Evolutionary conservation across 2,888 invertebrate genomes (phyloP).

Genomic region (Cheilosia vernalis): DNA sequence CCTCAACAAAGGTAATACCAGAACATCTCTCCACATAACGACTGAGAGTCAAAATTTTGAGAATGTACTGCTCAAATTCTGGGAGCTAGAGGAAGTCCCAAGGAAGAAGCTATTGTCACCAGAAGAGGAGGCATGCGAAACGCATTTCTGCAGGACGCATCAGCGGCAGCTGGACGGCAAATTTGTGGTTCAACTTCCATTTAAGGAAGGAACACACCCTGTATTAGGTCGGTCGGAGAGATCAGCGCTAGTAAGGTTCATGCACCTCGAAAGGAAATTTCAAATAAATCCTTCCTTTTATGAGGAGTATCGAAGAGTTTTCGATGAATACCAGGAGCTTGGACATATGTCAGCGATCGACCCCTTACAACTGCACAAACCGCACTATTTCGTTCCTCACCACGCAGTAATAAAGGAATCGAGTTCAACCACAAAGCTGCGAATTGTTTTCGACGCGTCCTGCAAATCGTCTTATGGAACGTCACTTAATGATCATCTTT

Average conservation of each 20-base stretch:
- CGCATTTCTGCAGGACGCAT: slow-evolving; percentile 8
- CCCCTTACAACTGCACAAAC: background rate
- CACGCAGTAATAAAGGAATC: slow-evolving; percentile 39
- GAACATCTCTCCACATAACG: background rate
- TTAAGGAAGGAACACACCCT: too few relatives aligned
- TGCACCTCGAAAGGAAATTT: background rate
- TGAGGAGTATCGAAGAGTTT: too few relatives aligned
- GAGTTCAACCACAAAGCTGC: slow-evolving; percentile 3
- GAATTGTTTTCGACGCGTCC: slow-evolving; percentile 41
- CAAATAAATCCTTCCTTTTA: background rate
- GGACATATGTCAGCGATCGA: background rate
- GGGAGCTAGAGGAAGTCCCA: slow-evolving; percentile 3
- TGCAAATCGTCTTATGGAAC: slow-evolving; percentile 43
- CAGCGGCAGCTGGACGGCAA: background rate
- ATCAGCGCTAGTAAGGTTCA: too few relatives aligned
- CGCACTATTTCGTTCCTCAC: slow-evolving; percentile 29
- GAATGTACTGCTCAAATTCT: background rate
- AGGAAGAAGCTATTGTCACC: background rate
- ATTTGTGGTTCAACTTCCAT: too few relatives aligned
- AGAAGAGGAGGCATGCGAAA: slow-evolving; percentile 1
- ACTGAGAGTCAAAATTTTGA: background rate
- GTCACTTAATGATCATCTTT: slow-evolving; percentile 59
- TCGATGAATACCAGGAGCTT: background rate
- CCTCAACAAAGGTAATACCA: too few relatives aligned
- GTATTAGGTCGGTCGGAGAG: too few relatives aligned